A percentile compares a stretch with the other conserved stretches of the same genome.
phyloP scores from a whole-genome alignment of 2,113 vertebrate genomes.

The Periophthalmus modestus region DNA sequence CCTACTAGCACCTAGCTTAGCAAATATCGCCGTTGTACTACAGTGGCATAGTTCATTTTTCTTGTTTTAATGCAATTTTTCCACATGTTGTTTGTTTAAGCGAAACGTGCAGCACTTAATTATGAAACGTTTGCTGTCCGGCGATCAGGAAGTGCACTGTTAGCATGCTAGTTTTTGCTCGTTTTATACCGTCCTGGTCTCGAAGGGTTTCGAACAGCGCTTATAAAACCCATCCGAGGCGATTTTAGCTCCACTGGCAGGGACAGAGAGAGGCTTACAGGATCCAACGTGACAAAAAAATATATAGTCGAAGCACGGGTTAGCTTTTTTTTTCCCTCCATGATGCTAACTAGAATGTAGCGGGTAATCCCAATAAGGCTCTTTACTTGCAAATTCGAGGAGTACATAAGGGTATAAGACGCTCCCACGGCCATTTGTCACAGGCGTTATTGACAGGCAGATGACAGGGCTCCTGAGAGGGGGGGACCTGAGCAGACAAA shows the following conservation, averaged over 20 bases:
- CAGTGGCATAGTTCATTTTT: no score
- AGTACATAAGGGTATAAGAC: slow-evolving; percentile 74
- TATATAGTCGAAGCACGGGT: slow-evolving; percentile 39
- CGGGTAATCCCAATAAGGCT: slow-evolving; percentile 79
- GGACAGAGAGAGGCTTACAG: slow-evolving; percentile 77
- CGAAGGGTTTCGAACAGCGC: no score
- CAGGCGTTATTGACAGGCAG: slow-evolving; percentile 54
- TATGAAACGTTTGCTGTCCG: no score
- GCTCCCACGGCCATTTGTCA: slow-evolving; percentile 77
- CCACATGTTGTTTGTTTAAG: no score
- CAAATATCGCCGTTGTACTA: no score
- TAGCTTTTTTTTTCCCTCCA: slow-evolving; percentile 70
- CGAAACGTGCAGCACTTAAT: no score
- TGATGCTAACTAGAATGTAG: slow-evolving; percentile 78
- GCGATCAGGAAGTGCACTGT: no score
- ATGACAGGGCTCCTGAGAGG: slow-evolving; percentile 36
- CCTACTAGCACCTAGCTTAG: no score
- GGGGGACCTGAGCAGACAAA: background rate
- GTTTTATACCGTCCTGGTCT: no score
- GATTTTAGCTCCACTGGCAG: slow-evolving; percentile 75
- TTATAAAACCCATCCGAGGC: slow-evolving; percentile 65
- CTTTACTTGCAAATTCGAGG: slow-evolving; percentile 70
- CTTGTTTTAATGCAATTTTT: no score
- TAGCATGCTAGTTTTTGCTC: no score
- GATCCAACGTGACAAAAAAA: slow-evolving; percentile 49